These are phyloP conservation scores for Ormyrus pomaceus DNA, from an alignment of 2,888 invertebrate genomes.

Conservation along the genomic window DNA sequence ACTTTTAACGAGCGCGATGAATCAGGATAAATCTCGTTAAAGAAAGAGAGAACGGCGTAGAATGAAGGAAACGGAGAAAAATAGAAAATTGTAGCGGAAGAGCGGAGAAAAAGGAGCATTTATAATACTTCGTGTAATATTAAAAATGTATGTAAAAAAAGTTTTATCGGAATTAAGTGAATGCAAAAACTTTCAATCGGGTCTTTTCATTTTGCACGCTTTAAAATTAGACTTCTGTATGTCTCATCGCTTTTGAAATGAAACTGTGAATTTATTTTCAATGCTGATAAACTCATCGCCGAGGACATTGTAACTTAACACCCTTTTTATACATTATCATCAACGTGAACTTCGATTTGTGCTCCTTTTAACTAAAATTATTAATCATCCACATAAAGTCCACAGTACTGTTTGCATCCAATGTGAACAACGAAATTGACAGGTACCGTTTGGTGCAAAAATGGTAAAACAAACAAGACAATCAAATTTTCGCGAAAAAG, in stretches of 20 bases:
- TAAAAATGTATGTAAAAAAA: slow-evolving; percentile 13
- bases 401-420: too few species aligned
- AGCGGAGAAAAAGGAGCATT: slow-evolving; percentile 13
- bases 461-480: slow-evolving; percentile 37
- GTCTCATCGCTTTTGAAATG: too few species aligned
- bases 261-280: too few species aligned
- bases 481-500: too few species aligned
- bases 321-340: too few species aligned
- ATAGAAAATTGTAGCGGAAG: slow-evolving; percentile 34
- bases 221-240: too few species aligned
- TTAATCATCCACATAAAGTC: too few species aligned
- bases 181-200: slow-evolving; percentile 7
- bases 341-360: too few species aligned
- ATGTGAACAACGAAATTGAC: slow-evolving; percentile 41
- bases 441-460: slow-evolving; percentile 41
- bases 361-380: too few species aligned
- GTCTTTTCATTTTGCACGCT: slow-evolving; percentile 11
- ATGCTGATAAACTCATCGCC: too few species aligned
- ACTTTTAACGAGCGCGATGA: slow-evolving; percentile 56
- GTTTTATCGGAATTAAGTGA: background rate
- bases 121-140: slow-evolving; percentile 12
- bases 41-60: background rate
- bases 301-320: too few species aligned
- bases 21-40: slow-evolving; percentile 51
- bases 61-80: slow-evolving; percentile 40